phyloP scores from a whole-genome alignment of 2,113 vertebrate genomes.

The Pseudonaja textilis region DNA sequence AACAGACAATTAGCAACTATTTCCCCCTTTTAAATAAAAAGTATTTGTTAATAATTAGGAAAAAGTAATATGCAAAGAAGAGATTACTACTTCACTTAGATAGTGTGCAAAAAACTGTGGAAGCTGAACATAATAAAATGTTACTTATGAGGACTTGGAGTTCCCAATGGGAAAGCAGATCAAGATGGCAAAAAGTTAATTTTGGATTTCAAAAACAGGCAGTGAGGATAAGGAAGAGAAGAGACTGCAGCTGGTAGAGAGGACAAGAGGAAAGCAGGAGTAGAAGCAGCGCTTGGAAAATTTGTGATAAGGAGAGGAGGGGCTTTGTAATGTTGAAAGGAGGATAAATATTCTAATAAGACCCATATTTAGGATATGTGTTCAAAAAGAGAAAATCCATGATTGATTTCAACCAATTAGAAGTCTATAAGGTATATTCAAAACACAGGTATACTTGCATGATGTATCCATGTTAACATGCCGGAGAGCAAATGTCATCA shows the following conservation, averaged over 20 bases:
- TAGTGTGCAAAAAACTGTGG: background rate
- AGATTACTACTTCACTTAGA: background rate
- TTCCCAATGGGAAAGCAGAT: background rate
- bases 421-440: background rate
- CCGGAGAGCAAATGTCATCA: background rate
- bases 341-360: background rate
- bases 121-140: background rate
- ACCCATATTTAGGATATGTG: background rate
- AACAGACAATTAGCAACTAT: background rate
- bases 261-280: background rate
- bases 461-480: background rate
- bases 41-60: background rate
- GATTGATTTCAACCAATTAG: background rate
- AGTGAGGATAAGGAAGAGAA: background rate
- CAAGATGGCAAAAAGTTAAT: background rate
- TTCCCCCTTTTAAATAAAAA: background rate
- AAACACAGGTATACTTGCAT: background rate
- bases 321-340: background rate
- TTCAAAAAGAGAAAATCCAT: background rate
- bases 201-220: no score
- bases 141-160: background rate
- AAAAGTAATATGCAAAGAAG: background rate
- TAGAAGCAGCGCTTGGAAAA: background rate
- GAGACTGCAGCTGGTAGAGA: background rate
- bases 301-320: background rate